phyloP scores from a whole-genome alignment of 2,797 vertebrate species.

The Otolemur crassicaudatus region DNA sequence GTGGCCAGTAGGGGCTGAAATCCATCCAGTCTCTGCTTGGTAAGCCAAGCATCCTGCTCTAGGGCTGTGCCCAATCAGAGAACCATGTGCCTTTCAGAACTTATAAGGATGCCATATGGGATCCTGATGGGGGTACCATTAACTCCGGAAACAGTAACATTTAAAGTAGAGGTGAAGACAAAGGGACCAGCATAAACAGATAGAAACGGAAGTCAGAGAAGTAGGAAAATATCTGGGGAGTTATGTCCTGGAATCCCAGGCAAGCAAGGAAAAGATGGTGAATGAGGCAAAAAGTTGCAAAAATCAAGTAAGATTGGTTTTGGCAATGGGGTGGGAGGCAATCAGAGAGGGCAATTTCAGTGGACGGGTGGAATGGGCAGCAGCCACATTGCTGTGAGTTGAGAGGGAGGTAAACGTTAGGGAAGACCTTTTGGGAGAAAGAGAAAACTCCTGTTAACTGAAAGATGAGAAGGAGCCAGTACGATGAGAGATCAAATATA shows the following conservation, averaged over 20 bases:
- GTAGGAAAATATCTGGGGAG: not conserved
- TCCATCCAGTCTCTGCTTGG: not conserved
- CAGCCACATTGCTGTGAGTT: not conserved
- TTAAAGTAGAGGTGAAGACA: not conserved
- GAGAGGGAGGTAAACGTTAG: not conserved
- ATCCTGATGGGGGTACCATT: not conserved
- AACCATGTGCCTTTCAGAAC: not conserved
- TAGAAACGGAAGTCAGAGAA: not conserved
- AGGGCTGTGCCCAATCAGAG: not conserved
- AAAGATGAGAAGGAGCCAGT: not conserved
- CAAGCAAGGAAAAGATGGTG: not conserved
- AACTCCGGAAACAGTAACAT: not conserved
- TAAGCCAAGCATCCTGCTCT: not conserved
- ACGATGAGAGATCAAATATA: not conserved
- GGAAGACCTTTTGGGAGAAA: not conserved
- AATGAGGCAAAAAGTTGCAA: not conserved
- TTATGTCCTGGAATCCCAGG: not conserved
- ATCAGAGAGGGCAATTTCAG: not conserved
- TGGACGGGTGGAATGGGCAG: not conserved
- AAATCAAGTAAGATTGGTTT: not conserved
- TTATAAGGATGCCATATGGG: slow-evolving; percentile 6
- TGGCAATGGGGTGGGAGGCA: not conserved
- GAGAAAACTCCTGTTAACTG: not conserved
- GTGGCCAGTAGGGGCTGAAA: not conserved
- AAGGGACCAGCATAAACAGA: not conserved